These are phyloP conservation scores for Ferrisia virgata DNA, from an alignment of 2,888 invertebrate species.

Conservation along the genomic window DNA sequence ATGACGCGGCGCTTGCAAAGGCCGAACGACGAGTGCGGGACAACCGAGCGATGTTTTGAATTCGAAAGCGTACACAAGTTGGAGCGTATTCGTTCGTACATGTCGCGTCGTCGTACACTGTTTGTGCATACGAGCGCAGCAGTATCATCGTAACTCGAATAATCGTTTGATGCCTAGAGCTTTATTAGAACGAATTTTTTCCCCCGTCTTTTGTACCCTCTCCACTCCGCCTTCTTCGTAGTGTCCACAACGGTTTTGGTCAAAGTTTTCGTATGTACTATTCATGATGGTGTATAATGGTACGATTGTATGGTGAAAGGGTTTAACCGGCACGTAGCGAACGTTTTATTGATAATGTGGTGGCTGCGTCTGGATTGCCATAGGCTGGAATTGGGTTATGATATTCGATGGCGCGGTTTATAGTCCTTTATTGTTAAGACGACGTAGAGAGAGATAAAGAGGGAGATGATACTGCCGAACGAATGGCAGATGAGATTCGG, in stretches of 20 bases:
- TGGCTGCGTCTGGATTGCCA: neutral
- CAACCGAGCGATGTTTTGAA: neutral
- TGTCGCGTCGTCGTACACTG: neutral
- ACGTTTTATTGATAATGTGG: neutral
- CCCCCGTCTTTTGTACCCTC: too few species aligned
- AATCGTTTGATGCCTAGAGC: neutral
- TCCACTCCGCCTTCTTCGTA: too few species aligned
- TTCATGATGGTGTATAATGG: neutral
- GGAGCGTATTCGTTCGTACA: too few species aligned
- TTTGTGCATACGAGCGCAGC: neutral
- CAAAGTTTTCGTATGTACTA: neutral
- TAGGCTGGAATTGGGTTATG: conserved; percentile 1
- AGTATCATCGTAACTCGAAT: neutral
- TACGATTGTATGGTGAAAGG: neutral
- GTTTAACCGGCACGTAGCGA: neutral
- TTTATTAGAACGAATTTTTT: neutral
- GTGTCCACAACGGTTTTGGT: neutral
- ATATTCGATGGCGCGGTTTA: neutral
- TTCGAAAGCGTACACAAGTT: neutral
- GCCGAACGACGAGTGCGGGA: neutral
- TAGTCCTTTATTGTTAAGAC: neutral
- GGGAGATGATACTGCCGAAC: neutral
- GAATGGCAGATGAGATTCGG: neutral
- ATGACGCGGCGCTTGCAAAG: neutral
- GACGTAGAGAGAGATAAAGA: too few species aligned